Conservation (phyloP, 2,797 vertebrate genomes). For the Phaenicophaeus curvirostris region DNA sequence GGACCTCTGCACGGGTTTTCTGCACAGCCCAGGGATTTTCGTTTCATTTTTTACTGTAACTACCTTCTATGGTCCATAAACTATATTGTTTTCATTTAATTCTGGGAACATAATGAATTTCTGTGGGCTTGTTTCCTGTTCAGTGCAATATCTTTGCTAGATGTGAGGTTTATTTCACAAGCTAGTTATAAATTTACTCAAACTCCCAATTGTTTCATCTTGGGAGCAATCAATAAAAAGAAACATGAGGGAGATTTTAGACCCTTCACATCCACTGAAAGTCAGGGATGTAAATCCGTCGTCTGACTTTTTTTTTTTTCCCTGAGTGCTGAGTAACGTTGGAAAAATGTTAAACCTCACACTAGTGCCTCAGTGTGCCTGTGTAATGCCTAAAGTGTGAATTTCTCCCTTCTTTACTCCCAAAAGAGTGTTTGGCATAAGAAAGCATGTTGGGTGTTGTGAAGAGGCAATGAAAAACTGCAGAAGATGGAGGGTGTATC, state of each 20-base stretch:
- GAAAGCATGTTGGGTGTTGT: not conserved
- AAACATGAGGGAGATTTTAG: slow-evolving; percentile 59
- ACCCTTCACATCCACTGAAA: slow-evolving; percentile 63
- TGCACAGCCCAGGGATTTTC: not conserved
- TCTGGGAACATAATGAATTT: slow-evolving; percentile 69
- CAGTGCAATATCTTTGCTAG: slow-evolving; percentile 55
- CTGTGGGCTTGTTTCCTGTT: slow-evolving; percentile 68
- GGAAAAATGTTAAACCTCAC: slow-evolving; percentile 35
- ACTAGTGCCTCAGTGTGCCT: not conserved
- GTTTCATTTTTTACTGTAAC: slow-evolving; percentile 56
- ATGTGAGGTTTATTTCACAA: slow-evolving; percentile 67
- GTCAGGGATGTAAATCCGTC: slow-evolving; percentile 50
- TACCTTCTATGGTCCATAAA: slow-evolving; percentile 63
- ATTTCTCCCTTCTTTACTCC: not conserved
- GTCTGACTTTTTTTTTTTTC: not conserved
- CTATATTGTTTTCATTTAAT: slow-evolving; percentile 69
- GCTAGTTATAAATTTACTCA: slow-evolving; percentile 63
- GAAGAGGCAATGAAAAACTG: not conserved
- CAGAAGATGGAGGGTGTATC: not conserved
- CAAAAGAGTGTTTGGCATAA: not conserved
- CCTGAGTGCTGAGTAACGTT: slow-evolving; percentile 23
- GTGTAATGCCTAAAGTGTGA: not conserved
- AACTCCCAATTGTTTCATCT: slow-evolving; percentile 55
- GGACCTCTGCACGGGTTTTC: not conserved
- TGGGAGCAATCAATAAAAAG: slow-evolving; percentile 68